These are phyloP conservation scores for Lochmaea crataegi DNA, from an alignment of 2,888 invertebrate species.

Conservation along the genomic window DNA sequence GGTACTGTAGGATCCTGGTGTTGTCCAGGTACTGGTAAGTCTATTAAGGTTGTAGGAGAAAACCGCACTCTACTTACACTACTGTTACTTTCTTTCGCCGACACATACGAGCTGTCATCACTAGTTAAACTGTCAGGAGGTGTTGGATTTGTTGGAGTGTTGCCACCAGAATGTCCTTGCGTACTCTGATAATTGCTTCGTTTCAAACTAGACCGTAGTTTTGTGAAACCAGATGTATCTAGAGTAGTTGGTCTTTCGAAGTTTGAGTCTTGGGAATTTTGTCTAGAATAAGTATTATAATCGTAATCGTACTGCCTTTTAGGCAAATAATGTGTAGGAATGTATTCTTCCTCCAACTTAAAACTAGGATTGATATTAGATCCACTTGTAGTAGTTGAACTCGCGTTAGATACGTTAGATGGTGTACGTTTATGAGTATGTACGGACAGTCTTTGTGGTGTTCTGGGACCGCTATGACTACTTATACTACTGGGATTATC, in stretches of 20 bases:
- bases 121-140: conserved; percentile 88
- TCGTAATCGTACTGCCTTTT: conserved; percentile 60
- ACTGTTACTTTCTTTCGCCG: conserved; percentile 82
- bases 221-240: conserved; percentile 73
- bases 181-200: conserved; percentile 71
- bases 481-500: conserved; percentile 70
- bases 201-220: conserved; percentile 83
- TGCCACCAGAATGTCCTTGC: conserved; percentile 70
- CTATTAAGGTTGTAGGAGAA: conserved; percentile 80
- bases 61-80: conserved; percentile 81
- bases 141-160: conserved; percentile 84
- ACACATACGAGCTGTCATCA: conserved; percentile 90
- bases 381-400: conserved; percentile 69
- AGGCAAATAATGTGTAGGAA: conserved; percentile 66
- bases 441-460: conserved; percentile 64
- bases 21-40: conserved; percentile 69
- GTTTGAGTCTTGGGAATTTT: conserved; percentile 67
- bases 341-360: conserved; percentile 71
- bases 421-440: conserved; percentile 79
- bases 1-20: conserved; percentile 69
- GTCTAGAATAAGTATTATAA: conserved; percentile 59
- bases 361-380: conserved; percentile 74
- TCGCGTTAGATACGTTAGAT: conserved; percentile 78
- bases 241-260: conserved; percentile 73
- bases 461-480: conserved; percentile 63